phyloP scores from a whole-genome alignment of 1,140 invertebrate species.

The Homarus americanus region DNA sequence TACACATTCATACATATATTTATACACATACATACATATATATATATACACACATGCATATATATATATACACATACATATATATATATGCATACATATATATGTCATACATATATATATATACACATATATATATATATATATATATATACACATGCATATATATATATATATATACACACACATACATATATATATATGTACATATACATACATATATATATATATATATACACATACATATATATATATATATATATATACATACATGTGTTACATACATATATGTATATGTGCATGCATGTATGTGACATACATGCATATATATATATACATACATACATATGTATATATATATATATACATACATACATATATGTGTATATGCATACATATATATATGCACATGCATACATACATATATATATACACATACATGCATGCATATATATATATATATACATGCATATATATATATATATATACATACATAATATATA shows the following conservation, averaged over 20 bases:
- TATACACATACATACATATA: slow-evolving; percentile 17
- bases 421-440: slow-evolving; percentile 19
- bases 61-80: slow-evolving; percentile 18
- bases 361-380: not conserved
- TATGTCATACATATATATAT: not conserved
- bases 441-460: slow-evolving; percentile 45
- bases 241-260: no score
- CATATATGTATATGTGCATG: no score
- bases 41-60: slow-evolving; percentile 28
- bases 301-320: not conserved
- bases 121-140: not conserved
- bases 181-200: not conserved
- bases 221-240: not conserved
- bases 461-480: slow-evolving; percentile 19
- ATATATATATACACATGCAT: slow-evolving; percentile 24
- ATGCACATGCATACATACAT: not conserved
- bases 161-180: slow-evolving; percentile 33
- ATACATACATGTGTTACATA: no score
- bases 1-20: slow-evolving; percentile 19
- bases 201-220: not conserved
- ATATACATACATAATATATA: not conserved
- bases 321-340: not conserved
- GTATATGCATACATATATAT: not conserved
- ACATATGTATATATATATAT: not conserved
- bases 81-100: not conserved